Conservation (phyloP, 2,113 vertebrate genomes). For the Hemichromis elongatus region DNA sequence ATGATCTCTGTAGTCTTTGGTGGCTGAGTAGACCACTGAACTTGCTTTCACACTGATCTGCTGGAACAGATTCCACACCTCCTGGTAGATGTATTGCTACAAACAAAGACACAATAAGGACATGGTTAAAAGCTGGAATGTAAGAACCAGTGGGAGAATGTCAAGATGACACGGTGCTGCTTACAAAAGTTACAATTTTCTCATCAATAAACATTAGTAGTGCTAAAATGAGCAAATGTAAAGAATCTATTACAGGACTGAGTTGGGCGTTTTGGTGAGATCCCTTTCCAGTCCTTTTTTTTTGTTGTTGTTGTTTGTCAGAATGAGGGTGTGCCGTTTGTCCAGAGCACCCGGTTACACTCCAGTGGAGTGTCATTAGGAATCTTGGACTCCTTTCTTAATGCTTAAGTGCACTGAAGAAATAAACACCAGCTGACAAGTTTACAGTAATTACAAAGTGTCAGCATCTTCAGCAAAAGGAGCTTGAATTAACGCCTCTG, state of each 20-base stretch:
- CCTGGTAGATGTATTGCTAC: constrained; percentile 97
- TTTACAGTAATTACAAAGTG: neutral
- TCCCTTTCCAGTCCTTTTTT: neutral
- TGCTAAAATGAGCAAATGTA: neutral
- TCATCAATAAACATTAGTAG: neutral
- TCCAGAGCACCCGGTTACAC: neutral
- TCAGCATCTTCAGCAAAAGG: neutral
- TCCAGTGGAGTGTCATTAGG: neutral
- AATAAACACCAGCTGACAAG: neutral
- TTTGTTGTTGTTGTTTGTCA: neutral
- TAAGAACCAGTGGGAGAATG: neutral
- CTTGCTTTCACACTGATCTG: constrained; percentile 98
- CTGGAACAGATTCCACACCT: constrained; percentile 98
- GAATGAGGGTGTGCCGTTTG: neutral
- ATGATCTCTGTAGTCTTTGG: constrained; percentile 92
- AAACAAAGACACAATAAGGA: neutral
- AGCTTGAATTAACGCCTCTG: neutral
- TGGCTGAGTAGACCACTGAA: constrained; percentile 91
- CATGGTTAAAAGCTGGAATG: neutral
- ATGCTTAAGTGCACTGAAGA: neutral
- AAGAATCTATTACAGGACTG: neutral
- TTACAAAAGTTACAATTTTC: neutral
- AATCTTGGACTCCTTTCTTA: neutral
- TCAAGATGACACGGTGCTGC: neutral
- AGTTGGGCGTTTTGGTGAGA: neutral